A percentile compares a stretch with the other conserved stretches of the same genome.
Conservation (phyloP, 2,888 invertebrate genomes). For the Perdita meconis region DNA sequence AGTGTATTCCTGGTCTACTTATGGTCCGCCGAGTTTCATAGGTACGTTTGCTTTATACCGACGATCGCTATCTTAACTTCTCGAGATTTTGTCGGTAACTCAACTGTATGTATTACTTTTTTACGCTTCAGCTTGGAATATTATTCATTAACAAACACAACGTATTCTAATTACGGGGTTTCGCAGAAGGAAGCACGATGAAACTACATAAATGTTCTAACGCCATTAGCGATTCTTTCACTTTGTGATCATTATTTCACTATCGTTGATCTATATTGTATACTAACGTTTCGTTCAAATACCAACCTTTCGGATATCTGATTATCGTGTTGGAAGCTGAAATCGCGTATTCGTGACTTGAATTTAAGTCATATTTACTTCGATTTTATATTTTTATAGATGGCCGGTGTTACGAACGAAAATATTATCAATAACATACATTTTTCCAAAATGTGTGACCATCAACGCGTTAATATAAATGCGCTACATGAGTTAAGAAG, state of each 20-base stretch:
- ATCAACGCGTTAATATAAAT: background rate
- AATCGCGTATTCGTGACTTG: no score
- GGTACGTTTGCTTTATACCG: conserved; percentile 6
- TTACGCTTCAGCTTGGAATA: background rate
- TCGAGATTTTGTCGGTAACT: conserved; percentile 2
- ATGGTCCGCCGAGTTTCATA: background rate
- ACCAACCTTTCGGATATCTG: no score
- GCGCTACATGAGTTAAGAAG: background rate
- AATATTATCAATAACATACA: no score
- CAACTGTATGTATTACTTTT: background rate
- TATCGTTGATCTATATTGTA: background rate
- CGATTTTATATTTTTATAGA: no score
- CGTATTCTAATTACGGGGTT: conserved; percentile 28
- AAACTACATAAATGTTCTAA: background rate
- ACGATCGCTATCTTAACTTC: conserved; percentile 27
- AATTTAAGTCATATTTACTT: no score
- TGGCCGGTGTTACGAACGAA: no score
- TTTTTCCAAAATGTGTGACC: no score
- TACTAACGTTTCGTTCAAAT: no score
- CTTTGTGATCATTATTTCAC: background rate
- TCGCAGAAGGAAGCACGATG: background rate
- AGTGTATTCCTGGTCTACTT: background rate
- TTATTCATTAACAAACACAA: background rate
- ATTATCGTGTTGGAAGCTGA: no score
- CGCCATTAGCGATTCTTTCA: background rate